These are phyloP conservation scores for Pedetes capensis DNA, from an alignment of 2,113 vertebrate genomes.

Conservation along the genomic window DNA sequence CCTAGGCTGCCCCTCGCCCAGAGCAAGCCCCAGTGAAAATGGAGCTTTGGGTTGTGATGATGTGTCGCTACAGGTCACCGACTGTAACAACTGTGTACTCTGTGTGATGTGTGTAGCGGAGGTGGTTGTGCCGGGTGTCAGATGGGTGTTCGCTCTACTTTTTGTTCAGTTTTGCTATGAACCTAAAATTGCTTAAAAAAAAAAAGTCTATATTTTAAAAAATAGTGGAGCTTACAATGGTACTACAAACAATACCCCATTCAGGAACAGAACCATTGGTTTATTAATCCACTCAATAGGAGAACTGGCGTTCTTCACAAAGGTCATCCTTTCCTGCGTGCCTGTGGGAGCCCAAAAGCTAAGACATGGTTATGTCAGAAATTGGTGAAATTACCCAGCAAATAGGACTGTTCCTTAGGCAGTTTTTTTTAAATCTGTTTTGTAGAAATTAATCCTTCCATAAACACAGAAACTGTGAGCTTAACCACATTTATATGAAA, in stretches of 20 bases:
- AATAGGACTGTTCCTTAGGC: background rate
- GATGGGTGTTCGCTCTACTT: background rate
- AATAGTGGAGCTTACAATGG: background rate
- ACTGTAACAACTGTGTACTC: background rate
- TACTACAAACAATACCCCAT: background rate
- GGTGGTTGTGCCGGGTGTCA: background rate
- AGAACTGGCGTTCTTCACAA: constrained; percentile 6
- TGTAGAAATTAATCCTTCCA: constrained; percentile 53
- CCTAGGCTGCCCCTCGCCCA: background rate
- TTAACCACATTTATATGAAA: constrained; percentile 6
- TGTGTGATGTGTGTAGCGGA: background rate
- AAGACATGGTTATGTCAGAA: constrained; percentile 20
- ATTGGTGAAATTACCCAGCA: background rate
- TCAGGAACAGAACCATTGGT: background rate
- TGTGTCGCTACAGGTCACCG: background rate
- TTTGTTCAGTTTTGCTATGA: background rate
- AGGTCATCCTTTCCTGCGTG: background rate
- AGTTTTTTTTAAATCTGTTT: constrained; percentile 48
- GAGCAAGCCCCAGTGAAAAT: background rate
- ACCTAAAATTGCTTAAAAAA: background rate
- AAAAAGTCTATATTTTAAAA: background rate
- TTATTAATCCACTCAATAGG: background rate
- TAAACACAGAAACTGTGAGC: constrained; percentile 2
- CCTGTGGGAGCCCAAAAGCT: background rate
- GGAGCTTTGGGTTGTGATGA: background rate